phyloP scores from a whole-genome alignment of 2,797 vertebrate species.

The Limosa lapponica region DNA sequence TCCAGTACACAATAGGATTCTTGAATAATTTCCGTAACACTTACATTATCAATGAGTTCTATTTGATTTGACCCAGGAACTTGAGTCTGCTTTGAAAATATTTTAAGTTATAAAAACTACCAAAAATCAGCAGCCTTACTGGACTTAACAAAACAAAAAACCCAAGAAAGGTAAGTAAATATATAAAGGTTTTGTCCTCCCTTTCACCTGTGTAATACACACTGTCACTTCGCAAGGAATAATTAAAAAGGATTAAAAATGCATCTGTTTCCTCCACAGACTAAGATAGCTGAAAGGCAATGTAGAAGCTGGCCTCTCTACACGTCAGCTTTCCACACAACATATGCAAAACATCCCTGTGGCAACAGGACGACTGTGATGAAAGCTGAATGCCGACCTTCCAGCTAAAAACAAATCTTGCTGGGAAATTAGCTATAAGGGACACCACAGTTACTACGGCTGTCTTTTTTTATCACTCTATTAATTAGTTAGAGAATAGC shows the following conservation, averaged over 20 bases:
- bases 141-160: background rate
- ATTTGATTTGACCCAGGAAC: background rate
- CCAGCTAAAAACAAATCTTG: background rate
- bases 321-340: constrained; percentile 1
- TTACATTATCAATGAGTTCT: background rate
- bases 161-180: background rate
- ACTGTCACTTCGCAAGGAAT: background rate
- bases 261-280: background rate
- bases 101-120: background rate
- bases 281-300: background rate
- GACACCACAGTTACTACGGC: background rate
- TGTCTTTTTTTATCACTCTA: background rate
- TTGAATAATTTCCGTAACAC: background rate
- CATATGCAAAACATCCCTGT: constrained; percentile 7
- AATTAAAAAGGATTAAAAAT: background rate
- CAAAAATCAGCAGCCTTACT: background rate
- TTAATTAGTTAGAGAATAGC: background rate
- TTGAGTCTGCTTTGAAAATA: background rate
- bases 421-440: background rate
- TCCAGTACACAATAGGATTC: background rate
- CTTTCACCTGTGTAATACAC: background rate
- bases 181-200: background rate
- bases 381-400: background rate
- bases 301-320: background rate
- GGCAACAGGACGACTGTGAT: background rate